These are phyloP conservation scores for Drosophila gaucha DNA, from an alignment of 2,888 invertebrate genomes.

Conservation along the genomic window DNA sequence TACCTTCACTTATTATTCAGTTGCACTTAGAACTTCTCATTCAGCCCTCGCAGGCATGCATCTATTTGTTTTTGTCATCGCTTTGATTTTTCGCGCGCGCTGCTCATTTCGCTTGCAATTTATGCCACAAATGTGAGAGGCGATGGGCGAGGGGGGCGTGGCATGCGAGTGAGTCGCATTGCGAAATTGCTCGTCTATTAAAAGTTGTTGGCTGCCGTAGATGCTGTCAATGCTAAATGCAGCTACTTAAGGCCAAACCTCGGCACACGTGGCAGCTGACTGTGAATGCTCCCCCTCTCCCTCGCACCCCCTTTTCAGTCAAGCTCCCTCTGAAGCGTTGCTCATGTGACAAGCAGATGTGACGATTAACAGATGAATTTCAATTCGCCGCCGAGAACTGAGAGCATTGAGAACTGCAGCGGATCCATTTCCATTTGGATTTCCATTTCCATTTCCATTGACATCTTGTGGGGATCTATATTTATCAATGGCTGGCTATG, in stretches of 20 bases:
- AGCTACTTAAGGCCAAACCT: slow-evolving; percentile 59
- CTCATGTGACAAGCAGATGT: slow-evolving; percentile 79
- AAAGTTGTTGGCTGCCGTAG: slow-evolving; percentile 48
- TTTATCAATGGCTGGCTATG: slow-evolving; percentile 70
- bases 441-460: slow-evolving; percentile 38
- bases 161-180: slow-evolving; percentile 36
- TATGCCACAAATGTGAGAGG: slow-evolving; percentile 53
- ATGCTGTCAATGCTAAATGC: slow-evolving; percentile 56
- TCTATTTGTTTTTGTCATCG: slow-evolving; percentile 67
- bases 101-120: slow-evolving; percentile 70
- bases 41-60: slow-evolving; percentile 42
- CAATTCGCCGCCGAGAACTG: slow-evolving; percentile 46
- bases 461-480: slow-evolving; percentile 60
- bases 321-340: slow-evolving; percentile 4
- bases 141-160: neutral
- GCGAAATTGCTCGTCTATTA: slow-evolving; percentile 62
- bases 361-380: slow-evolving; percentile 80
- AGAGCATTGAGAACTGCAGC: slow-evolving; percentile 6
- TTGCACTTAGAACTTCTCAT: slow-evolving; percentile 3
- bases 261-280: slow-evolving; percentile 64
- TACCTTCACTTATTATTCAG: neutral
- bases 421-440: slow-evolving; percentile 25
- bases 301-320: slow-evolving; percentile 1
- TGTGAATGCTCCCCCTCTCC: slow-evolving; percentile 19
- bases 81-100: slow-evolving; percentile 70